phyloP scores from a whole-genome alignment of 2,797 vertebrate species.

The Antrozous pallidus region DNA sequence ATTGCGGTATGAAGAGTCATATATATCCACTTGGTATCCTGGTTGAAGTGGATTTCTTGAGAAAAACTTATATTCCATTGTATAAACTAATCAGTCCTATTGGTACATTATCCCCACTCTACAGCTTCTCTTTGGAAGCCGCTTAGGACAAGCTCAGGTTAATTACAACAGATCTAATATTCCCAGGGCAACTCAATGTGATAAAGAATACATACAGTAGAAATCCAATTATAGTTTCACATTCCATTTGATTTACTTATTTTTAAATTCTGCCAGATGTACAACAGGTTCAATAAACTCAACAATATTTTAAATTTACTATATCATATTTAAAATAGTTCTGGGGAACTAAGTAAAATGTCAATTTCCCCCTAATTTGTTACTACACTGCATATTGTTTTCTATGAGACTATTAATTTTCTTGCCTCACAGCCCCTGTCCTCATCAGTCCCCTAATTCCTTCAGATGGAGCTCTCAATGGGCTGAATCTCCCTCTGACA shows the following conservation, averaged over 20 bases:
- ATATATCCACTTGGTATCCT: not conserved
- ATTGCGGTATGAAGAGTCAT: not conserved
- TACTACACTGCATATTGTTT: constrained; percentile 59
- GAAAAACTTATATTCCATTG: not conserved
- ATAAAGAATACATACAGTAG: constrained; percentile 40
- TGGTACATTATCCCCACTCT: not conserved
- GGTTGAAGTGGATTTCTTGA: not conserved
- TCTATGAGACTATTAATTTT: constrained; percentile 51
- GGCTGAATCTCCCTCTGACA: constrained; percentile 44
- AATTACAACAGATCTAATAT: constrained; percentile 46
- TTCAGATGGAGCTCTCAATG: constrained; percentile 55
- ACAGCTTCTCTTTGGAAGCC: not conserved
- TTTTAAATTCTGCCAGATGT: constrained; percentile 56
- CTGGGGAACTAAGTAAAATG: constrained; percentile 50
- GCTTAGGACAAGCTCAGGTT: constrained; percentile 10
- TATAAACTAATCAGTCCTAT: not conserved
- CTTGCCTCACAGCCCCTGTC: constrained; percentile 23
- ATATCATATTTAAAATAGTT: constrained; percentile 61
- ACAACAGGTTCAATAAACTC: constrained; percentile 55
- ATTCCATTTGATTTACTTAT: constrained; percentile 52
- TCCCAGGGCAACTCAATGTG: not conserved
- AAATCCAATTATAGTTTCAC: constrained; percentile 53
- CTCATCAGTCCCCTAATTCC: constrained; percentile 55
- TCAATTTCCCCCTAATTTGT: constrained; percentile 31
- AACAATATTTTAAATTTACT: constrained; percentile 17